Conservation (phyloP, 30 jellyfish, hydroid and myxozoan genomes). For the Clytia hemisphaerica region DNA sequence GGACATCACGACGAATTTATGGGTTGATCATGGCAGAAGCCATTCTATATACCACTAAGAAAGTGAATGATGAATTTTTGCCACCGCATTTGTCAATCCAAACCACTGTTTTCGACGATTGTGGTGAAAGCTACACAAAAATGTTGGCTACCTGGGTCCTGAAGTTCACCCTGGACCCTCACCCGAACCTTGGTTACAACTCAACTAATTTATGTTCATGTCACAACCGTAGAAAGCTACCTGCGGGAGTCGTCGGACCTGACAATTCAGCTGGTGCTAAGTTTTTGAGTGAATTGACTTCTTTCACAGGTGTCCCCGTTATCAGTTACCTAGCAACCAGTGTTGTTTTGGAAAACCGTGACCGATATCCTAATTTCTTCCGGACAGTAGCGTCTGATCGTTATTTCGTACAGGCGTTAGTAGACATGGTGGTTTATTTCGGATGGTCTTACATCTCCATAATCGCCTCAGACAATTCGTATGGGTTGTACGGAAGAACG, state of each 20-base stretch:
- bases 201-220: no score
- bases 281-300: neutral
- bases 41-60: neutral
- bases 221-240: no score
- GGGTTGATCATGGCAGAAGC: slow-evolving; percentile 9
- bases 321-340: slow-evolving; percentile 84
- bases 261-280: neutral
- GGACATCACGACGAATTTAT: slow-evolving; percentile 5
- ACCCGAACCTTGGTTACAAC: no score
- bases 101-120: neutral
- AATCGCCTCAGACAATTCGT: slow-evolving; percentile 69
- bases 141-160: no score
- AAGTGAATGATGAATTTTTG: neutral
- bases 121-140: no score
- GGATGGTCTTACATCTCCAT: slow-evolving; percentile 65
- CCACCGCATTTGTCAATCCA: neutral
- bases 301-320: slow-evolving; percentile 54
- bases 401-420: slow-evolving; percentile 35
- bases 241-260: neutral
- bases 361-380: slow-evolving; percentile 54
- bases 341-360: slow-evolving; percentile 44
- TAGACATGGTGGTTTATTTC: slow-evolving; percentile 28
- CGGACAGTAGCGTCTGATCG: slow-evolving; percentile 87
- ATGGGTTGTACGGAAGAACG: slow-evolving; percentile 75
- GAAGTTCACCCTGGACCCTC: no score